Evolutionary conservation across 1,140 invertebrate genomes (phyloP).

Genomic region (Helicoverpa zea): DNA sequence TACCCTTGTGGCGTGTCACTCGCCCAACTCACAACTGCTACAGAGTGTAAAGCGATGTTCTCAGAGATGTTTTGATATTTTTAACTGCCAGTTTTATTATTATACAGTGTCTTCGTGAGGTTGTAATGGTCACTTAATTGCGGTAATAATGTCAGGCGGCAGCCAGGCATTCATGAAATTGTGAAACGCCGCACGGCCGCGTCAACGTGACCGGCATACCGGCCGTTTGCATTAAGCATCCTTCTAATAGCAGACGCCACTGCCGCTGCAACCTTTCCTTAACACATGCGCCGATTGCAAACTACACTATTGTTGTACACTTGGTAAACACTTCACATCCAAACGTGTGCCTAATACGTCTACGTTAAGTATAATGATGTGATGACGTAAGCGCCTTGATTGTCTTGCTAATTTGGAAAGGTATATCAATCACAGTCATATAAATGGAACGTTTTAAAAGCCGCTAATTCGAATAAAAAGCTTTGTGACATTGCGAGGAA

Average conservation of each 20-base stretch:
- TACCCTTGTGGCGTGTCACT: constrained; percentile 30
- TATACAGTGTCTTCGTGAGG: constrained; percentile 36
- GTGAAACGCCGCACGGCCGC: constrained; percentile 48
- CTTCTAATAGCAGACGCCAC: constrained; percentile 36
- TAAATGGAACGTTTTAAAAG: not conserved
- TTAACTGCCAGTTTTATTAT: constrained; percentile 44
- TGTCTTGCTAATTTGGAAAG: constrained; percentile 24
- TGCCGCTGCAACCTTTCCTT: constrained; percentile 45
- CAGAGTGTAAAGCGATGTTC: constrained; percentile 24
- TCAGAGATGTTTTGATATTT: constrained; percentile 45
- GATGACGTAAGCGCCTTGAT: constrained; percentile 1
- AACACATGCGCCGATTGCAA: constrained; percentile 35
- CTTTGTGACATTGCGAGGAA: not conserved
- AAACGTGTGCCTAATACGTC: not conserved
- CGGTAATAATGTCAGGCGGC: constrained; percentile 52
- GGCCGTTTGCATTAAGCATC: constrained; percentile 22
- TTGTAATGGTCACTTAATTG: constrained; percentile 58
- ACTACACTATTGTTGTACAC: constrained; percentile 21
- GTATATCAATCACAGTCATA: constrained; percentile 17
- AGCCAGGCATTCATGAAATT: constrained; percentile 50
- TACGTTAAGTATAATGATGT: not conserved
- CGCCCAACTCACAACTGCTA: not conserved
- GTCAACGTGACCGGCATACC: constrained; percentile 52
- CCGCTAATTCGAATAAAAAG: not conserved
- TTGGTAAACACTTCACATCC: not conserved